Percentiles rank a stretch among this genome's conserved stretches.
Evolutionary conservation across 2,797 vertebrate species (phyloP).

Genomic region (Ptychobarbus kaznakovi): DNA sequence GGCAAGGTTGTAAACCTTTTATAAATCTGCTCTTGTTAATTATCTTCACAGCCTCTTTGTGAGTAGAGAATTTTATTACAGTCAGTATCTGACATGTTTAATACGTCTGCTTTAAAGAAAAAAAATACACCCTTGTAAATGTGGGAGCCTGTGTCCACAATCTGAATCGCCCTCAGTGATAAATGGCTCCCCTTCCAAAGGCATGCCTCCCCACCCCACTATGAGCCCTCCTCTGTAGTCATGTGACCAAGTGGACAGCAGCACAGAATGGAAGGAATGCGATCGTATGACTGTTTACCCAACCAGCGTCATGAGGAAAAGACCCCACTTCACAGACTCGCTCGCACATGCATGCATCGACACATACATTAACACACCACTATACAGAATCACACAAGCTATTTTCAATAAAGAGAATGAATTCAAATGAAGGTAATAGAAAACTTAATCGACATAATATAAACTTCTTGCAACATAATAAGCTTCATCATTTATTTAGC

Average conservation of each 20-base stretch:
- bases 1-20: conserved; percentile 34
- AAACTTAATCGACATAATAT: background rate
- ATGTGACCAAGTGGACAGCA: conserved; percentile 69
- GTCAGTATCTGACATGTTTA: conserved; percentile 34
- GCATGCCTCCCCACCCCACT: conserved; percentile 37
- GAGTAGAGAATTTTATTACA: conserved; percentile 2
- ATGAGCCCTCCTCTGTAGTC: conserved; percentile 58
- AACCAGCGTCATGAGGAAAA: conserved; percentile 58
- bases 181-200: conserved; percentile 20
- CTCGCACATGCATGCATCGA: conserved; percentile 32
- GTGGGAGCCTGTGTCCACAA: background rate
- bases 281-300: conserved; percentile 68
- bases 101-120: conserved; percentile 4
- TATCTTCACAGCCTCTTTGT: conserved; percentile 21
- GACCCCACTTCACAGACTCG: conserved; percentile 40
- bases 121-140: conserved; percentile 24
- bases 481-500: background rate
- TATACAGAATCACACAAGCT: conserved; percentile 11
- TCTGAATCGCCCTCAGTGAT: conserved; percentile 1
- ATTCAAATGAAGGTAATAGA: background rate
- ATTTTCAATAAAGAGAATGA: background rate
- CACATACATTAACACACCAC: conserved; percentile 14
- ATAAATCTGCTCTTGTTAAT: conserved; percentile 32
- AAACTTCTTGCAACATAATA: background rate
- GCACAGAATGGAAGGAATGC: conserved; percentile 72